phyloP scores from a whole-genome alignment of 2,113 vertebrate genomes.

The Eptatretus burgeri region DNA sequence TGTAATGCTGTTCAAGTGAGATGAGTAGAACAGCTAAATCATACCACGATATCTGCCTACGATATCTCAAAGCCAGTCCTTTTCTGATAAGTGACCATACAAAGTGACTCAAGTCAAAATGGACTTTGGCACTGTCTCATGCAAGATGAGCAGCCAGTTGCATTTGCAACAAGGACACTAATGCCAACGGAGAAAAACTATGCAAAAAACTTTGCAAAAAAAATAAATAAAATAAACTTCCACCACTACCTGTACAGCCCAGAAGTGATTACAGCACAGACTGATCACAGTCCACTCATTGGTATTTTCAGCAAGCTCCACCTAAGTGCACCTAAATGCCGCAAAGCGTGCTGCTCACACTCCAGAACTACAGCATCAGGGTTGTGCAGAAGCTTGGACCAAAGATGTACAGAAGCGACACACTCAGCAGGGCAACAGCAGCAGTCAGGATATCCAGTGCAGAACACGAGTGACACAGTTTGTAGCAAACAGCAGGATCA shows the following conservation, averaged over 20 bases:
- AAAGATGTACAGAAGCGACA: too few relatives aligned
- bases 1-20: background rate
- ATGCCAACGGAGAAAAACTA: background rate
- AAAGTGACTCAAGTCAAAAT: background rate
- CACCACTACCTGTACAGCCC: slow-evolving; percentile 10
- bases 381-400: too few relatives aligned
- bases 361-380: slow-evolving; percentile 9
- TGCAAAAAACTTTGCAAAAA: slow-evolving; percentile 5
- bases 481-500: too few relatives aligned
- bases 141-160: background rate
- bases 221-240: background rate
- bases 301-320: slow-evolving; percentile 10
- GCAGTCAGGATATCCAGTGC: too few relatives aligned
- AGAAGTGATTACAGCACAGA: slow-evolving; percentile 8
- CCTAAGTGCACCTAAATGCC: slow-evolving; percentile 10
- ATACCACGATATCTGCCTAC: too few relatives aligned
- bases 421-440: too few relatives aligned
- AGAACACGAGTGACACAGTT: too few relatives aligned
- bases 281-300: background rate
- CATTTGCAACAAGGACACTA: background rate
- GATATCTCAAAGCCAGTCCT: background rate
- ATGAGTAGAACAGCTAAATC: background rate
- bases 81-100: too few relatives aligned
- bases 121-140: background rate
- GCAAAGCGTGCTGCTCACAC: slow-evolving; percentile 10